These are phyloP conservation scores for Xylocopa sonorina DNA, from an alignment of 1,140 invertebrate species.

Conservation along the genomic window DNA sequence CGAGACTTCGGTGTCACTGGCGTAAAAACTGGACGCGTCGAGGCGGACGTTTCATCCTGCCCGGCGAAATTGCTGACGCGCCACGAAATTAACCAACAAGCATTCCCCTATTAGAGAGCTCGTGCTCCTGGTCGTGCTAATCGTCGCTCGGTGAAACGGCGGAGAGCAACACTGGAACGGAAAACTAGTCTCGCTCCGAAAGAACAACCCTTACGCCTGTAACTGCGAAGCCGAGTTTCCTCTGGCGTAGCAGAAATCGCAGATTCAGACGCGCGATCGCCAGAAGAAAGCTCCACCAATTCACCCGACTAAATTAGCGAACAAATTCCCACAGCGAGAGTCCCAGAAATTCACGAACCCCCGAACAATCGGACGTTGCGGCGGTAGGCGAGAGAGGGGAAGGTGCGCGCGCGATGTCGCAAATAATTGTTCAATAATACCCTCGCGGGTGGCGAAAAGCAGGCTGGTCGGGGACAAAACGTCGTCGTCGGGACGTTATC, in stretches of 20 bases:
- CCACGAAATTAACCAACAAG: background rate
- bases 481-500: constrained; percentile 61
- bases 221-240: too few relatives aligned
- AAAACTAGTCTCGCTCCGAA: too few relatives aligned
- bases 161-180: too few relatives aligned
- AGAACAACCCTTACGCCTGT: too few relatives aligned
- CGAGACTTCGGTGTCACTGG: constrained; percentile 67
- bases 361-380: background rate
- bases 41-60: constrained; percentile 13
- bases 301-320: too few relatives aligned
- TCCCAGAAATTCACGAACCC: background rate
- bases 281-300: background rate
- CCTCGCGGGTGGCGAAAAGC: constrained; percentile 55
- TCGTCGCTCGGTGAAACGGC: too few relatives aligned
- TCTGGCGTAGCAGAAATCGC: too few relatives aligned
- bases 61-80: background rate
- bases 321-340: background rate
- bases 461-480: constrained; percentile 56
- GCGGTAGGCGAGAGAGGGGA: background rate
- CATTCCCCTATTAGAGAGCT: too few relatives aligned
- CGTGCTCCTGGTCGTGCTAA: too few relatives aligned
- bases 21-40: constrained; percentile 53
- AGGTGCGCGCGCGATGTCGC: constrained; percentile 18
- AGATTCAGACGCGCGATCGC: too few relatives aligned
- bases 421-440: constrained; percentile 54